Base-by-base conservation (phyloP, 2,888 invertebrate genomes). In the Desoria tigrina region DNA sequence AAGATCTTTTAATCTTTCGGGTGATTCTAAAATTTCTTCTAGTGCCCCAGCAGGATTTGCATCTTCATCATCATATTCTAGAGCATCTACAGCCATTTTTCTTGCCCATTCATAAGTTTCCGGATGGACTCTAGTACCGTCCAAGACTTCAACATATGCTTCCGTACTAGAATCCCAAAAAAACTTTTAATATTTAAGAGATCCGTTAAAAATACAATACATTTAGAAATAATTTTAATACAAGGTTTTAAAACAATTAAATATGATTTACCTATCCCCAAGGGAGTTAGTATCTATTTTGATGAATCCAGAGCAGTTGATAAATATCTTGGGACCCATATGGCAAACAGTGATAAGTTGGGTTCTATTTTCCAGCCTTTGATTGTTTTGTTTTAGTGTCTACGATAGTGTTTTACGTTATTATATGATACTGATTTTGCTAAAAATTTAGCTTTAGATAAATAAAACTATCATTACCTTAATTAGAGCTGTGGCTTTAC, bases 81-180 rank as follows among this genome's bases (percentile, higher is more conserved):
- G 82, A 1, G 99, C 99, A 81, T 99, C 99, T 0, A 98, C 96
- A 0, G 99, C 99, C 98, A 99, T 99, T 82, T 99, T 99, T 45
- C 98, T 84, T 0, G 99, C 99, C 98, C 98, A 98, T 79, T 99
- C 99, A 80, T 99, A 99, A 0, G 97, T 95, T 83, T 99, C 99
- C 0, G 98, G 98, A 82, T 99, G 99, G 0, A 99, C 97, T 76
- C 99, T 86, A 0, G 98, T 96, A 0, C 97, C 96, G 79, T 99
- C 99, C 60, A 99, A 82, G 1, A 97, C 94, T 83, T 97, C 91
- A 0, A 96, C 92, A 77, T 95, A 96, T 0, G 93, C 91, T 78
- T 96, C 95, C 0, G 95, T 95, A 78, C 92, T 66, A 27, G 2
- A 51, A 7, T 21, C 7, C 3, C 51, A 51, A 11, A 16, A 51